Conservation (phyloP, 2,797 vertebrate species). For the Enteromius unitaeniatus region DNA sequence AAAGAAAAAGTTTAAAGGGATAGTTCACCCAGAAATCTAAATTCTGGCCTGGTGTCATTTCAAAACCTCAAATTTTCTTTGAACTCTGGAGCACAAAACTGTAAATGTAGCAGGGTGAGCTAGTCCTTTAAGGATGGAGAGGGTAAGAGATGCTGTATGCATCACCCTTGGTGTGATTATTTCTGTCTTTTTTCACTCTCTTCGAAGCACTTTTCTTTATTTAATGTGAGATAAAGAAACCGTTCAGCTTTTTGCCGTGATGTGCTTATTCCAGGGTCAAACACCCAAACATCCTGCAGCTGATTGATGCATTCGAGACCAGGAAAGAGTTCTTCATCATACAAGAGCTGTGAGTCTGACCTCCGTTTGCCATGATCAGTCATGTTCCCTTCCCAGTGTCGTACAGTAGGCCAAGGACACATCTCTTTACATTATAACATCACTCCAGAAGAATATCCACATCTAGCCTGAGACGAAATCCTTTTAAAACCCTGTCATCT, state of each 20-base stretch:
- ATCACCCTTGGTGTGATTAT: slow-evolving; percentile 10
- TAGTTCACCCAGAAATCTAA: slow-evolving; percentile 1
- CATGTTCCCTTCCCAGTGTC: slow-evolving; percentile 21
- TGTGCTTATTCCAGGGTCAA: slow-evolving; percentile 78
- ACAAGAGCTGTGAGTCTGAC: slow-evolving; percentile 85
- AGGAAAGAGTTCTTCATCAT: slow-evolving; percentile 88
- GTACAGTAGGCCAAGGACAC: slow-evolving; percentile 44
- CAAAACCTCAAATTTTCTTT: neutral
- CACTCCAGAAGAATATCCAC: slow-evolving; percentile 17
- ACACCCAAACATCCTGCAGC: slow-evolving; percentile 87
- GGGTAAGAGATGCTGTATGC: slow-evolving; percentile 9
- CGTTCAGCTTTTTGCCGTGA: slow-evolving; percentile 38
- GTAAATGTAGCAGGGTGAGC: neutral
- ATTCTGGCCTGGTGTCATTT: neutral
- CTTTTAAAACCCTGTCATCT: slow-evolving; percentile 23
- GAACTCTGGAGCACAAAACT: neutral
- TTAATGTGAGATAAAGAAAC: slow-evolving; percentile 45
- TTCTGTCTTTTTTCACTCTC: slow-evolving; percentile 39
- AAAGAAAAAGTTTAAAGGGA: slow-evolving; percentile 17
- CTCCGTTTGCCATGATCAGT: slow-evolving; percentile 36
- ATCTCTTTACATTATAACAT: slow-evolving; percentile 19
- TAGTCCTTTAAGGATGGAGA: slow-evolving; percentile 1
- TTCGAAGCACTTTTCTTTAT: slow-evolving; percentile 42
- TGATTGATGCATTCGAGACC: slow-evolving; percentile 88
- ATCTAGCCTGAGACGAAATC: slow-evolving; percentile 12